Evolutionary conservation across 2,888 invertebrate species (phyloP).

Genomic region (Drosophila nr. perissopoda): DNA sequence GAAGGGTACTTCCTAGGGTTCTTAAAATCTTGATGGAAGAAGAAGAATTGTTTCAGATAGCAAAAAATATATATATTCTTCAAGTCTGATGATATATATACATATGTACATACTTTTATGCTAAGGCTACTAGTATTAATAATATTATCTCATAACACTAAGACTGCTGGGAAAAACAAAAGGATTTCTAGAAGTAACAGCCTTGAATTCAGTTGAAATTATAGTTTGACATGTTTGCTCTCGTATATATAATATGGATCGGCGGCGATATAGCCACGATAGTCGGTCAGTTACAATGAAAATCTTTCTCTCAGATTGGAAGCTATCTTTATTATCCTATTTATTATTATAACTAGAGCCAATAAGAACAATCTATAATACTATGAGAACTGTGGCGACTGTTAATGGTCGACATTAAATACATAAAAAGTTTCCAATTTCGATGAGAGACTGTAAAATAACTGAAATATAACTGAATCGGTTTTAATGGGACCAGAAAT

Average conservation of each 20-base stretch:
- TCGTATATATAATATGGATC: not conserved
- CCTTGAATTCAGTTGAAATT: no score
- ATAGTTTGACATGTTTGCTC: not conserved
- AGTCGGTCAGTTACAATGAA: not conserved
- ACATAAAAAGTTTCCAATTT: not conserved
- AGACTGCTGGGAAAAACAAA: no score
- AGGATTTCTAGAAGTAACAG: no score
- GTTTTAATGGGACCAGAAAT: not conserved
- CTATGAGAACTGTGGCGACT: not conserved
- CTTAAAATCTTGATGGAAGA: no score
- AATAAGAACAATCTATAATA: not conserved
- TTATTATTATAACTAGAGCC: not conserved
- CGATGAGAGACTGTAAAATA: not conserved
- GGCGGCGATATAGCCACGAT: no score
- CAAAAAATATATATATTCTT: not conserved
- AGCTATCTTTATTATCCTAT: not conserved
- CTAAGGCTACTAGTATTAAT: no score
- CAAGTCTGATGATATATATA: no score
- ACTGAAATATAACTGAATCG: not conserved
- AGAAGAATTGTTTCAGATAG: not conserved
- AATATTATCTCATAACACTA: no score
- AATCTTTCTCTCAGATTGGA: not conserved
- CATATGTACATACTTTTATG: no score
- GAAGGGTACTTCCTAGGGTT: not conserved
- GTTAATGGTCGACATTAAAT: not conserved